Conservation (phyloP, 2,113 vertebrate species). For the Anarrhichthys ocellatus region DNA sequence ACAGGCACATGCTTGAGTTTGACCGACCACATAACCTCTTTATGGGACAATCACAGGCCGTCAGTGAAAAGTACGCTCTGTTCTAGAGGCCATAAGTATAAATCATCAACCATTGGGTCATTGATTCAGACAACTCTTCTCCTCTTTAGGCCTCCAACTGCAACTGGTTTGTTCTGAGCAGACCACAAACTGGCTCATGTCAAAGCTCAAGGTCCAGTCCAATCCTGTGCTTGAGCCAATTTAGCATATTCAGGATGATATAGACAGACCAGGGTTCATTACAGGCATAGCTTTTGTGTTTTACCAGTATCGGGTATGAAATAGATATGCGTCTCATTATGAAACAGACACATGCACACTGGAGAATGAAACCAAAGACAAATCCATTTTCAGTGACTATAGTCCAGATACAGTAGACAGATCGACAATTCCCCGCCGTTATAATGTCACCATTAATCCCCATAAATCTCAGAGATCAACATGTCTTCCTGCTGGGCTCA, state of each 20-base stretch:
- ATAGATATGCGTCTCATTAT: conserved; percentile 6
- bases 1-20: conserved; percentile 63
- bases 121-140: conserved; percentile 59
- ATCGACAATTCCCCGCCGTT: conserved; percentile 16
- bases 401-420: conserved; percentile 9
- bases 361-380: background rate
- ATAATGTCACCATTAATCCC: conserved; percentile 4
- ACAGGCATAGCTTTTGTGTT: conserved; percentile 18
- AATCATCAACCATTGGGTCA: conserved; percentile 64
- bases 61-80: conserved; percentile 62
- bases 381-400: background rate
- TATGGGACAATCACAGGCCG: conserved; percentile 68
- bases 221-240: conserved; percentile 36
- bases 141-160: conserved; percentile 46
- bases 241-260: conserved; percentile 32
- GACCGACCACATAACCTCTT: conserved; percentile 61
- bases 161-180: conserved; percentile 50
- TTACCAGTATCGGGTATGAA: conserved; percentile 15
- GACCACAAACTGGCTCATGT: conserved; percentile 55
- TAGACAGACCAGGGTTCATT: conserved; percentile 32
- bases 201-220: conserved; percentile 45
- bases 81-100: conserved; percentile 62
- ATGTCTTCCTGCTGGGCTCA: conserved; percentile 10
- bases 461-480: conserved; percentile 1
- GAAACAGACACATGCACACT: conserved; percentile 3